Evolutionary conservation across 1,140 invertebrate genomes (phyloP), one percentile per base, ranked within the genome.

Genomic region (Pseudomyrmex pallidus): DNA sequence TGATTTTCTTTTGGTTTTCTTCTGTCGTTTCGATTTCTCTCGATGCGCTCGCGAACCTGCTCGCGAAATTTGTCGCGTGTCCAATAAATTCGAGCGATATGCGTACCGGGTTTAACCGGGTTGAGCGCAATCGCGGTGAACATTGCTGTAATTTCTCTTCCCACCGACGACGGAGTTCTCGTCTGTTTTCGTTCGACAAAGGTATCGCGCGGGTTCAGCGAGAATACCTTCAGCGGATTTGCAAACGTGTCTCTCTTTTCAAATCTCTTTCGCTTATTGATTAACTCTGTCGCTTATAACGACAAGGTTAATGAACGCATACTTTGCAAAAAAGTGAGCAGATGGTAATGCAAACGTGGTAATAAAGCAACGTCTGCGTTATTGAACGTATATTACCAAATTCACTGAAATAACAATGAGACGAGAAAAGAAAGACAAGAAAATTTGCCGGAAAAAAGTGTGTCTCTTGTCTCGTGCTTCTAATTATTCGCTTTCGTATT

Each of bases 51-150:
- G 22, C 57, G 48, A 56, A 67, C 25, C 44, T 22, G 46, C n/a
- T 76, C 66, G 25, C 61, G 22, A 86, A 89, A 85, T 86, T 89
- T 83, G 72, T 89, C 82, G 61, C 68, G 67, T 64, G 64, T 85
- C 57, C 62, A 82, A 89, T 89, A 85, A 83, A 86, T 89, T 77
- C 50, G 15, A 7, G 12, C 61, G 25, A 61, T 46, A 77, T 59
- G 82, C 76, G 56, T 85, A 66, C 70, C 52, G 48, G 5, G 35
- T n/a, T 85, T 76, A 84, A 87, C 70, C 74, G 63, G 0, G 57
- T 48, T 67, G 70, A 87, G 82, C 59, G 67, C 86, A 48, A 87
- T 87, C 35, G 74, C 12, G 74, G 67, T 62, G 63, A 86, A 67
- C 67, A 52, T 77, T 50, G 22, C 44, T 61, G 44, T 35, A 48